Evolutionary conservation across 2,797 vertebrate genomes (phyloP), one percentile per base, ranked within the genome.

Genomic region (Syngnathus acus): DNA sequence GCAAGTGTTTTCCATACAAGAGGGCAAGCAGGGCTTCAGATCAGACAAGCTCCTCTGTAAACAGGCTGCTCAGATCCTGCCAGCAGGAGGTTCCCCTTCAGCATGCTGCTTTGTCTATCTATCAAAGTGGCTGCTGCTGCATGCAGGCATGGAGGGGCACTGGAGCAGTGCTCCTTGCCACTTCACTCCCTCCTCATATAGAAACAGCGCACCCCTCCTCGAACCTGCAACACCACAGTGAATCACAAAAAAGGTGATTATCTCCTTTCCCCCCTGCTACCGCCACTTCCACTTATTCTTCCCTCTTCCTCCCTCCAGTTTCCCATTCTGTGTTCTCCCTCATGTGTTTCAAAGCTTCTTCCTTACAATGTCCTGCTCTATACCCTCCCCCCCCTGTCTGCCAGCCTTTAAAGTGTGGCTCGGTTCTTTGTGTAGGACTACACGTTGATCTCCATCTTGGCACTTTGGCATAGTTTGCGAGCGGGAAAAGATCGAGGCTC

Each of bases 31-130:
- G 67, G 9, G 66, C 71, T 74, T 43, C 68, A 86, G 87, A 87
- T 91, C 88, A 88, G 87, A 88, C 89, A 81, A 78, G 75, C 80
- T 78, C 78, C 71, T 90, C 90, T 84, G 83, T 87, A 90, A 90
- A 92, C 88, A 90, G 74, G 76, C 80, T 84, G 71, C 89, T 88
- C 84, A 89, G 89, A 91, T 90, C 88, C 78, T 85, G 76, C 83
- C 88, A 87, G 86, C 86, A 81, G 84, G 87, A 79, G 80, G 85
- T 85, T 87, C 83, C 85, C 79, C 82, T 83, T 85, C 84, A 84
- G 81, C 76, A 66, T 58, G 72, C 82, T 84, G 86, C 88, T 89
- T 90, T 88, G 89, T 87, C 89, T 90, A 83, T 87, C 89, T 90
- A 83, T 90, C 89, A 90, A 89, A 91, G 85, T 78, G 72, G 72